Percentiles rank a stretch among this genome's conserved stretches.
Conservation (phyloP, 2,113 vertebrate species). For the Eclectus roratus region DNA sequence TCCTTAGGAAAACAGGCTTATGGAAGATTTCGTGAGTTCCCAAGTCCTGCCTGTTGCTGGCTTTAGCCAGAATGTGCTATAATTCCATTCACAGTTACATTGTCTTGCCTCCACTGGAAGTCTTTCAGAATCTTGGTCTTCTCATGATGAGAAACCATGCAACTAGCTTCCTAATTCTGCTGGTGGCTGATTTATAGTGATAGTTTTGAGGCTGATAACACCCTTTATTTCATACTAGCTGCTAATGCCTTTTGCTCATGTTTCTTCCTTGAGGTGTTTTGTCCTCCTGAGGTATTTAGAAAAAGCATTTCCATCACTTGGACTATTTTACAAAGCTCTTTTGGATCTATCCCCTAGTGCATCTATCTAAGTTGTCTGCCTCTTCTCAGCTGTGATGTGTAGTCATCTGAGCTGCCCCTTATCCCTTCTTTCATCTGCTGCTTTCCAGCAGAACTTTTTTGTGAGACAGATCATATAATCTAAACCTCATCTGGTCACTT, state of each 20-base stretch:
- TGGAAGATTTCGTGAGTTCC: background rate
- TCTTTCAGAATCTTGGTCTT: background rate
- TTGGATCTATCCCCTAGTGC: background rate
- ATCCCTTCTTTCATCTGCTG: background rate
- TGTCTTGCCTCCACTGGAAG: background rate
- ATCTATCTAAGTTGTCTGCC: background rate
- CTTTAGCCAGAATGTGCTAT: background rate
- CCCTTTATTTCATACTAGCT: background rate
- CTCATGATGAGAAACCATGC: background rate
- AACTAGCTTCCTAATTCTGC: background rate
- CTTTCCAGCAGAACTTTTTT: constrained; percentile 19
- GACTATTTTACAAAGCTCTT: background rate
- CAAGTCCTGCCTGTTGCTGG: background rate
- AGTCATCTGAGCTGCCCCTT: background rate
- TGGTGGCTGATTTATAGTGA: background rate
- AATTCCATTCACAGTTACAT: background rate
- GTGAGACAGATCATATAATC: constrained; percentile 11
- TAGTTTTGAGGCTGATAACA: background rate
- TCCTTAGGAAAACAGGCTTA: background rate
- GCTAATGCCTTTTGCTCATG: background rate
- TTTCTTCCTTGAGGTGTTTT: background rate
- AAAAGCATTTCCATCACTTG: background rate
- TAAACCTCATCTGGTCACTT: constrained; percentile 65
- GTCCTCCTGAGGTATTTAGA: background rate
- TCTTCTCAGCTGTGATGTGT: background rate